These are phyloP conservation scores for Diachasma alloeum DNA, from an alignment of 1,140 invertebrate genomes.

Conservation along the genomic window DNA sequence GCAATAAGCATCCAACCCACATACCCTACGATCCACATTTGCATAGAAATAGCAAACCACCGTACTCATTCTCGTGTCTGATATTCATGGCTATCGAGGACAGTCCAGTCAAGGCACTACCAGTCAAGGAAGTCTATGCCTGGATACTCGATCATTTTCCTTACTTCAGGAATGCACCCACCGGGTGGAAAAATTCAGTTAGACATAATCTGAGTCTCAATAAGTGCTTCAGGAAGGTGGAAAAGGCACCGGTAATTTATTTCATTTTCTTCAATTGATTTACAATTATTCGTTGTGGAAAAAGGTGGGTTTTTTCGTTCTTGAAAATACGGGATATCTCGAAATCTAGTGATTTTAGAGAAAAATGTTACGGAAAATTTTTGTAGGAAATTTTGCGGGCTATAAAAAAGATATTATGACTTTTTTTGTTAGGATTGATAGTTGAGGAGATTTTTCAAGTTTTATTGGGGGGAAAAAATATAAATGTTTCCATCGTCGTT, in stretches of 20 bases:
- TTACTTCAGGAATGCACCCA: constrained; percentile 94
- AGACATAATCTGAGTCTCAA: constrained; percentile 95
- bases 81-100: constrained; percentile 98
- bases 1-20: constrained; percentile 76
- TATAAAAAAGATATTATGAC: too few relatives aligned
- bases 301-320: too few relatives aligned
- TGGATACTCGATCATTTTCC: constrained; percentile 98
- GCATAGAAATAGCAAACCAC: constrained; percentile 88
- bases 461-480: too few relatives aligned
- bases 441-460: too few relatives aligned
- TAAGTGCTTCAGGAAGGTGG: constrained; percentile 97
- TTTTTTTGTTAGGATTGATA: too few relatives aligned
- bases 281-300: too few relatives aligned
- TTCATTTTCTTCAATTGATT: too few relatives aligned
- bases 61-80: constrained; percentile 93
- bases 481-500: too few relatives aligned
- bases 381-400: too few relatives aligned
- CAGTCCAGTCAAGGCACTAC: constrained; percentile 85
- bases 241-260: constrained; percentile 81
- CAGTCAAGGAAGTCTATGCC: constrained; percentile 97
- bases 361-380: too few relatives aligned
- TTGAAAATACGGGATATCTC: too few relatives aligned
- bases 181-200: constrained; percentile 98
- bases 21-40: constrained; percentile 80
- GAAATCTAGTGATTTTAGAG: too few relatives aligned